phyloP scores from a whole-genome alignment of 2,797 vertebrate species.

The Sebastes trivittatus region DNA sequence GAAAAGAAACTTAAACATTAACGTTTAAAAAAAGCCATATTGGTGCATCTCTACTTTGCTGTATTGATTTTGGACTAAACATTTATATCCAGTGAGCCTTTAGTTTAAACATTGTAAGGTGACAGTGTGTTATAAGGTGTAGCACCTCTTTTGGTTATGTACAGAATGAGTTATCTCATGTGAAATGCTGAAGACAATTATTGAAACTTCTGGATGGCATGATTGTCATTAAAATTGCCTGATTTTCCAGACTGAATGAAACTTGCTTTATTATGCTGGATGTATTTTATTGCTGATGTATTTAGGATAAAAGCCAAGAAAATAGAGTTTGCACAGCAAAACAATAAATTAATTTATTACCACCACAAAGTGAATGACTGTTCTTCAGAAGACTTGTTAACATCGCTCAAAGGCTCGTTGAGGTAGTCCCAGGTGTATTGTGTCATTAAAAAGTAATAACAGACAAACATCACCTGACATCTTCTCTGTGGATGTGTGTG shows the following conservation, averaged over 20 bases:
- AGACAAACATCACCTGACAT: not conserved
- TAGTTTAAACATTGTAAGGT: not conserved
- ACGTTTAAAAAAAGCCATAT: not conserved
- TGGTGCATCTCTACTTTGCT: not conserved
- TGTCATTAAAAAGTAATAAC: not conserved
- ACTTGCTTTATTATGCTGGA: not conserved
- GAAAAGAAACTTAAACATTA: not conserved
- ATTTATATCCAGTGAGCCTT: not conserved
- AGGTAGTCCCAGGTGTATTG: not conserved
- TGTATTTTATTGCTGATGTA: slow-evolving; percentile 21
- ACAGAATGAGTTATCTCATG: not conserved
- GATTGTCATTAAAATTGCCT: slow-evolving; percentile 2
- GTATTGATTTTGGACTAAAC: not conserved
- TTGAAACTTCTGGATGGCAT: not conserved
- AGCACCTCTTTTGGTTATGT: not conserved
- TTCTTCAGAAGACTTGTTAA: not conserved
- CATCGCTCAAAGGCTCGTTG: not conserved
- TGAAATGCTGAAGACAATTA: not conserved
- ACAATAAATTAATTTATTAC: slow-evolving; percentile 36
- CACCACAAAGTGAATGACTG: not conserved
- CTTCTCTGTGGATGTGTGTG: not conserved
- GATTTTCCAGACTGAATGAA: slow-evolving; percentile 1
- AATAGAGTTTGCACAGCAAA: not conserved
- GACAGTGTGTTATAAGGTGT: not conserved
- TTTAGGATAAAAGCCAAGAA: not conserved